These are phyloP conservation scores for Platysteira castanea DNA, from an alignment of 2,113 vertebrate genomes.

Conservation along the genomic window DNA sequence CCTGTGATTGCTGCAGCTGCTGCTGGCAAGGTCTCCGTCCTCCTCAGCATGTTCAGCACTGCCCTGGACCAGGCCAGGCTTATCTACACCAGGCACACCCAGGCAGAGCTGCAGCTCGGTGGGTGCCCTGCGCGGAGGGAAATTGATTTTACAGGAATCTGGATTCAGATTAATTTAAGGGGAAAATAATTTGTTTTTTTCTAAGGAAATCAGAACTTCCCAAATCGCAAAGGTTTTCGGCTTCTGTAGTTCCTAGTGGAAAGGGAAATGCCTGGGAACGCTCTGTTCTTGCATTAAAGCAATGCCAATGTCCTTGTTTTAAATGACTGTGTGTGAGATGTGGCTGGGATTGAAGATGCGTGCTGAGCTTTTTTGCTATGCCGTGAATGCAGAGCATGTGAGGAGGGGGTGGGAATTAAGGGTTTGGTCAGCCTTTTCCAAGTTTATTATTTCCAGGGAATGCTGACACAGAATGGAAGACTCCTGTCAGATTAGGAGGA, in stretches of 20 bases:
- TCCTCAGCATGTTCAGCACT: slow-evolving; percentile 79
- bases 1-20: slow-evolving; percentile 76
- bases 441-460: background rate
- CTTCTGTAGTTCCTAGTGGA: background rate
- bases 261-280: background rate
- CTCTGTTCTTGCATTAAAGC: background rate
- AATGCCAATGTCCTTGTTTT: background rate
- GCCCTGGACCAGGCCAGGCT: slow-evolving; percentile 80
- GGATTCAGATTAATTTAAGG: background rate
- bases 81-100: slow-evolving; percentile 73
- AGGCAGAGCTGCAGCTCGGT: slow-evolving; percentile 75
- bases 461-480: background rate
- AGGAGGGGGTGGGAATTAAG: background rate
- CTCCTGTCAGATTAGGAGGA: background rate
- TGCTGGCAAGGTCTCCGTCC: slow-evolving; percentile 69
- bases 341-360: background rate
- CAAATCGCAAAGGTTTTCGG: background rate
- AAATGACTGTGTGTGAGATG: background rate
- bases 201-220: background rate
- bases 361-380: background rate
- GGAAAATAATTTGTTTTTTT: background rate
- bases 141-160: background rate
- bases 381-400: background rate
- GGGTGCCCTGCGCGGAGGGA: background rate
- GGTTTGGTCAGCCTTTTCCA: background rate